Conservation (phyloP, 1,140 invertebrate species). For the Trichomalopsis sarcophagae region DNA sequence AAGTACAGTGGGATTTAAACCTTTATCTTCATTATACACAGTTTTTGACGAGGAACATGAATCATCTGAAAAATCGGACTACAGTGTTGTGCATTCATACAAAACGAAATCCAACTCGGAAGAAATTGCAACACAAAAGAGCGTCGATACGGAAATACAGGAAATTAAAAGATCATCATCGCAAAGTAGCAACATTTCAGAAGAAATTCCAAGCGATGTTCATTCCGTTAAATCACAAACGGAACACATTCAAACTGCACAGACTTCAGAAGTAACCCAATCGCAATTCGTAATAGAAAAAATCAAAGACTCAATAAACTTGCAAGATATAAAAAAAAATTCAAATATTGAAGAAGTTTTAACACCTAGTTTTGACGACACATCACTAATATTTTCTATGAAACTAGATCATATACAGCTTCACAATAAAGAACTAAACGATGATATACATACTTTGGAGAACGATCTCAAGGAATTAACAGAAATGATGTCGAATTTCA, state of each 20-base stretch:
- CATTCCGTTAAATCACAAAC: slow-evolving; percentile 44
- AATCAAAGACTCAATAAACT: slow-evolving; percentile 11
- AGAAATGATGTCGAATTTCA: slow-evolving; percentile 70
- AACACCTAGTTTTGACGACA: slow-evolving; percentile 26
- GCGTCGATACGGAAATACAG: slow-evolving; percentile 41
- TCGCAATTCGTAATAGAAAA: background rate
- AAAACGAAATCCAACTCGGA: slow-evolving; percentile 52
- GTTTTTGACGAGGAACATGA: slow-evolving; percentile 33
- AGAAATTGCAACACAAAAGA: slow-evolving; percentile 56
- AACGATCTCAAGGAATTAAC: slow-evolving; percentile 69
- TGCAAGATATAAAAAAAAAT: slow-evolving; percentile 12
- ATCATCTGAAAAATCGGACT: slow-evolving; percentile 44
- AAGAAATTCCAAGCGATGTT: slow-evolving; percentile 57
- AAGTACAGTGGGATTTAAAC: slow-evolving; percentile 27
- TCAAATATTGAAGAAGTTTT: slow-evolving; percentile 23
- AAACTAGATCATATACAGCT: slow-evolving; percentile 65
- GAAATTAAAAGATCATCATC: slow-evolving; percentile 52
- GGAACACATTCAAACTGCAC: slow-evolving; percentile 29
- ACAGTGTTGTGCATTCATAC: slow-evolving; percentile 39
- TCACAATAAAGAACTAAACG: slow-evolving; percentile 69
- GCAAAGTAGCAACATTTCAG: slow-evolving; percentile 56
- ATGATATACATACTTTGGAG: slow-evolving; percentile 70
- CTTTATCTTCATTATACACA: slow-evolving; percentile 17
- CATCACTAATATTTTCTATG: slow-evolving; percentile 55
- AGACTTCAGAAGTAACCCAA: background rate